These are phyloP conservation scores for Nipponia nippon DNA, from an alignment of 2,113 vertebrate species.

Conservation along the genomic window DNA sequence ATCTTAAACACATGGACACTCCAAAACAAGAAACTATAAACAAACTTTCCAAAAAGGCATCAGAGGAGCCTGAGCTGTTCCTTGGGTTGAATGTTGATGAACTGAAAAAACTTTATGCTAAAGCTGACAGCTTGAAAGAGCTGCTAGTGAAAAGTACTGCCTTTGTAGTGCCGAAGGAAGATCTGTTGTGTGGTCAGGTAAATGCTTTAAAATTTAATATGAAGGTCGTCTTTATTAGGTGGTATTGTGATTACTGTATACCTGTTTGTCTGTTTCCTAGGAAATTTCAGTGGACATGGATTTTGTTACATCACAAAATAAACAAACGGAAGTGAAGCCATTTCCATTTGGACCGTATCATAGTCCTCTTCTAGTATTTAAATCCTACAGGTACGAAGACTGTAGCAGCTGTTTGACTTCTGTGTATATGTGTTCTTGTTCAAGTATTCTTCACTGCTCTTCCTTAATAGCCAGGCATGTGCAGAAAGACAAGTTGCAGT, in stretches of 20 bases:
- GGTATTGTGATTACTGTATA: not conserved
- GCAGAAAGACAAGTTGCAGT: not conserved
- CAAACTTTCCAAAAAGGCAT: constrained; percentile 65
- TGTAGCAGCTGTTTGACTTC: not conserved
- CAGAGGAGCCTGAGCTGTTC: constrained; percentile 78
- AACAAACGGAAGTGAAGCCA: constrained; percentile 73
- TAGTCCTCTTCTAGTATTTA: constrained; percentile 92
- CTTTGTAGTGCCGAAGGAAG: constrained; percentile 48
- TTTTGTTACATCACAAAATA: constrained; percentile 60
- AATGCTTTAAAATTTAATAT: not conserved
- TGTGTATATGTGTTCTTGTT: not conserved
- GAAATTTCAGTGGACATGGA: constrained; percentile 82
- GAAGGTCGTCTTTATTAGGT: not conserved
- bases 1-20: constrained; percentile 82
- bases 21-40: constrained; percentile 73
- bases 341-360: constrained; percentile 85
- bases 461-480: not conserved
- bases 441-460: not conserved
- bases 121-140: constrained; percentile 79
- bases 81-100: constrained; percentile 87
- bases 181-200: constrained; percentile 73
- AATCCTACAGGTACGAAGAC: constrained; percentile 88
- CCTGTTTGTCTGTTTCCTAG: constrained; percentile 66
- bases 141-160: constrained; percentile 77
- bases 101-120: constrained; percentile 78